Conservation (phyloP, 37 sponge, comb jelly and placozoan genomes). For the Theonella swinhoei region DNA sequence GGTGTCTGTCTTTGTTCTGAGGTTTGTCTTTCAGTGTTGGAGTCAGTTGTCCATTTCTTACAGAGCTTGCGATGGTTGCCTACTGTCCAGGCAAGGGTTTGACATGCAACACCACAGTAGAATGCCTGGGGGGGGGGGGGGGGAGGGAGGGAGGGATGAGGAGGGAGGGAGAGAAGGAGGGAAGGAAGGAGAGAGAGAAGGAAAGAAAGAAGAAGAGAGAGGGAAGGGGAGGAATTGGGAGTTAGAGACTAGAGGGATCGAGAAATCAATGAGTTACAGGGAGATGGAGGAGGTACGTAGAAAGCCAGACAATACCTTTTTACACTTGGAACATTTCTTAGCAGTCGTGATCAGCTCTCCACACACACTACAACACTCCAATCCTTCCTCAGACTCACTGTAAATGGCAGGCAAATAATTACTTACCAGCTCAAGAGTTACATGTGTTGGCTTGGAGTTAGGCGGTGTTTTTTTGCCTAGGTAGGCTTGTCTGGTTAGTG, state of each 20-base stretch:
- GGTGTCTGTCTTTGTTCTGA: no score
- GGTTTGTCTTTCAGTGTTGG: background rate
- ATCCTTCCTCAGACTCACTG: conserved; percentile 20
- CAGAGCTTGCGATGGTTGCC: conserved; percentile 81
- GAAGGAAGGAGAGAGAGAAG: background rate
- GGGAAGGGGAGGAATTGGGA: conserved; percentile 4
- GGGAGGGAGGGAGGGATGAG: no score
- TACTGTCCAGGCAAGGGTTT: conserved; percentile 69
- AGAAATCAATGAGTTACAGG: no score
- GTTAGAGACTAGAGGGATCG: no score
- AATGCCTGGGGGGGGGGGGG: conserved; percentile 31
- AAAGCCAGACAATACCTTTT: no score
- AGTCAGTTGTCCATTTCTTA: conserved; percentile 42
- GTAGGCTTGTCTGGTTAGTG: no score
- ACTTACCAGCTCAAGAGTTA: no score
- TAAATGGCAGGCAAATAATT: no score
- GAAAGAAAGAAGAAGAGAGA: background rate
- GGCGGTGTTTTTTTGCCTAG: no score
- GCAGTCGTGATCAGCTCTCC: conserved; percentile 13
- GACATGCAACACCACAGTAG: conserved; percentile 75
- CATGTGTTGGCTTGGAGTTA: no score
- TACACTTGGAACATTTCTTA: conserved; percentile 65
- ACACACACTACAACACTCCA: conserved; percentile 54
- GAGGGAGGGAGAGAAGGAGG: background rate
- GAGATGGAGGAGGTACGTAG: no score